Evolutionary conservation across 35 echinoderm and acorn worm species (phyloP).

Genomic region (Patiria miniata): DNA sequence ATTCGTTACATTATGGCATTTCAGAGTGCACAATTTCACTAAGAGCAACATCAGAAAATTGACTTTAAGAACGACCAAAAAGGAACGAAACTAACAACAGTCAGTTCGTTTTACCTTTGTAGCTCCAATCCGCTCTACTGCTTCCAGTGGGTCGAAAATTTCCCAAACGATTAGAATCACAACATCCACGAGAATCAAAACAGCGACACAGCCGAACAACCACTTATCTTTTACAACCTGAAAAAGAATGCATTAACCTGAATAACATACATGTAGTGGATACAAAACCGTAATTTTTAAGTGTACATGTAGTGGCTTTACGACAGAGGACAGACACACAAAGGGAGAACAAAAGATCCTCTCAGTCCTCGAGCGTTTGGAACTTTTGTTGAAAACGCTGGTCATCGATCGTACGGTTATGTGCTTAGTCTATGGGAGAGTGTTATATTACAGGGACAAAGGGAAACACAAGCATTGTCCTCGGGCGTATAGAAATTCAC

Average conservation of each 20-base stretch:
- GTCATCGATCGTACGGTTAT: too few relatives aligned
- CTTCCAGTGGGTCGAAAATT: conserved; percentile 33
- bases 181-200: conserved; percentile 46
- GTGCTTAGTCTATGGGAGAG: too few relatives aligned
- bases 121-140: not conserved
- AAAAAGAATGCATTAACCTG: not conserved
- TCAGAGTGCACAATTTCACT: not conserved
- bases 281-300: too few relatives aligned
- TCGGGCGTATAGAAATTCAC: too few relatives aligned
- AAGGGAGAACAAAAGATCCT: too few relatives aligned
- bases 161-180: conserved; percentile 63
- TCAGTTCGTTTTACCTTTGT: not conserved
- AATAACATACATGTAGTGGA: not conserved
- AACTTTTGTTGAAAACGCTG: too few relatives aligned
- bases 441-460: too few relatives aligned
- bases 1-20: not conserved
- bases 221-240: conserved; percentile 47
- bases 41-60: not conserved
- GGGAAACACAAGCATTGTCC: too few relatives aligned
- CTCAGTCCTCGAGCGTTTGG: too few relatives aligned
- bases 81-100: not conserved
- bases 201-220: conserved; percentile 48
- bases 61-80: not conserved
- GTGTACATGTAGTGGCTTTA: too few relatives aligned
- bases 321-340: too few relatives aligned